Evolutionary conservation across 1,140 invertebrate species (phyloP).

Genomic region (Polypedilum vanderplanki): DNA sequence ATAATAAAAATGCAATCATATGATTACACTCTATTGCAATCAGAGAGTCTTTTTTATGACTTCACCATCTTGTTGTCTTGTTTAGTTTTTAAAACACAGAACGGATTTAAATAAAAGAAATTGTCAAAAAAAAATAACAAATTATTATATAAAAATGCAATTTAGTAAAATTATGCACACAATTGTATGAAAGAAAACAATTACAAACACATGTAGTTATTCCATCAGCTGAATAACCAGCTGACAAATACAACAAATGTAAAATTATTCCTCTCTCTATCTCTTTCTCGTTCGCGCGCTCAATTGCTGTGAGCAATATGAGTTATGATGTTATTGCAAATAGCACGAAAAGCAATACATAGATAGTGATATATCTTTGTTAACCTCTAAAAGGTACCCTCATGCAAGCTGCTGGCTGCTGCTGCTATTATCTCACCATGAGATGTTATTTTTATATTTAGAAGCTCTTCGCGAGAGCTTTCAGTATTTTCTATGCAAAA

Average conservation of each 20-base stretch:
- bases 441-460: background rate
- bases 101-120: too few species aligned
- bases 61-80: background rate
- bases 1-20: slow-evolving; percentile 12
- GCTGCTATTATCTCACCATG: slow-evolving; percentile 1
- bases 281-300: background rate
- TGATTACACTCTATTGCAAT: slow-evolving; percentile 1
- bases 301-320: background rate
- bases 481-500: too few species aligned
- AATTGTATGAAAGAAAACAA: too few species aligned
- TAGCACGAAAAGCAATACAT: background rate
- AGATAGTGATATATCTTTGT: background rate
- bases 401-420: background rate
- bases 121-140: too few species aligned
- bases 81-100: too few species aligned
- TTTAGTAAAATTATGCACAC: too few species aligned
- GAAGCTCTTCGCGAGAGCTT: background rate
- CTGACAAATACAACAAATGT: background rate
- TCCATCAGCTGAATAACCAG: slow-evolving; percentile 7
- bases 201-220: too few species aligned
- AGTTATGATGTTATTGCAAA: slow-evolving; percentile 10
- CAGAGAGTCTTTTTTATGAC: background rate
- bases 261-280: background rate
- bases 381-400: slow-evolving; percentile 4
- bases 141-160: too few species aligned